Percentiles rank a stretch among this genome's conserved stretches.
Evolutionary conservation across 2,113 vertebrate species (phyloP).

Genomic region (Fukomys damarensis): DNA sequence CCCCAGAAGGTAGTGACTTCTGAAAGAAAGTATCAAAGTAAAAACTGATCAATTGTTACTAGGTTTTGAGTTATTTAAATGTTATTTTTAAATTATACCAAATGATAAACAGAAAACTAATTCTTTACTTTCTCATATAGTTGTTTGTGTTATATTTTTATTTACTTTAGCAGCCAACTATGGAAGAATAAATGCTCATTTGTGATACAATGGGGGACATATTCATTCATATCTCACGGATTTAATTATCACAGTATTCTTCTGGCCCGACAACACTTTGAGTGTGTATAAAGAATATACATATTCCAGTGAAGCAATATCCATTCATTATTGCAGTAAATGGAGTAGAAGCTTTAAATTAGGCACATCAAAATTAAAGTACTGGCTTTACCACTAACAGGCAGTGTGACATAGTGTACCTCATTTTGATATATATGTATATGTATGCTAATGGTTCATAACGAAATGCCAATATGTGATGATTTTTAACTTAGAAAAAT

Average conservation of each 20-base stretch:
- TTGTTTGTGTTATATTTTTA: not conserved
- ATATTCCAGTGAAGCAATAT: constrained; percentile 14
- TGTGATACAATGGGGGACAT: not conserved
- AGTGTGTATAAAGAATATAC: not conserved
- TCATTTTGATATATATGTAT: not conserved
- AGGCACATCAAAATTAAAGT: not conserved
- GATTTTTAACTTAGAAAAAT: not conserved
- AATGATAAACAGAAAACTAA: constrained; percentile 3
- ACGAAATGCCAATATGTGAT: not conserved
- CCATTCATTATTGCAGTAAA: constrained; percentile 13
- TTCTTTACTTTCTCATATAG: constrained; percentile 31
- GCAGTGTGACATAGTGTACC: not conserved
- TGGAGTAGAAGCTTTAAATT: not conserved
- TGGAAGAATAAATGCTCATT: not conserved
- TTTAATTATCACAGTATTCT: not conserved
- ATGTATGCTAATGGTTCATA: not conserved
- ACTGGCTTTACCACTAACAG: not conserved
- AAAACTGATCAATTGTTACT: constrained; percentile 12
- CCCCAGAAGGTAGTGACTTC: not conserved
- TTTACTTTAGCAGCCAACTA: constrained; percentile 18
- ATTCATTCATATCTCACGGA: not conserved
- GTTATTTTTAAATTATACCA: constrained; percentile 1
- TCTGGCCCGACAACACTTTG: not conserved
- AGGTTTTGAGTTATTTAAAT: constrained; percentile 14
- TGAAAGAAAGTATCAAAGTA: constrained; percentile 6